Percentiles rank a stretch among this genome's conserved stretches.
phyloP scores from a whole-genome alignment of 2,113 vertebrate species.

The Etheostoma spectabile region DNA sequence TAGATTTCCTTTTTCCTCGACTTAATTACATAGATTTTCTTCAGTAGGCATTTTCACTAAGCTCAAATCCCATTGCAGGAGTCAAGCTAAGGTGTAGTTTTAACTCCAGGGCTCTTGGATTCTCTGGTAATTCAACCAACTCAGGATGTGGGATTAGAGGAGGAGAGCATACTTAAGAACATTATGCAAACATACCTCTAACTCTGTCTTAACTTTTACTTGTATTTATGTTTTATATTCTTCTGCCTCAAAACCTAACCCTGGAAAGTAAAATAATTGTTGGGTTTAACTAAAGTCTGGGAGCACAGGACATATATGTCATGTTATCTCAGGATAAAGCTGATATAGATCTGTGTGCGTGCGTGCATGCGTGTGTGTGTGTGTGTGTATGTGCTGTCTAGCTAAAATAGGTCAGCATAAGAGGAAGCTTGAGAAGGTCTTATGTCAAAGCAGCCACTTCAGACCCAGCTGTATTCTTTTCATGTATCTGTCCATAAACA shows the following conservation, averaged over 20 bases:
- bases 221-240: slow-evolving; percentile 19
- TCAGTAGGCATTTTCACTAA: background rate
- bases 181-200: background rate
- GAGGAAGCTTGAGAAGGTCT: background rate
- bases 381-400: background rate
- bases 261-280: background rate
- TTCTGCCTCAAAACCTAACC: background rate
- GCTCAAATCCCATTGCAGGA: slow-evolving; percentile 22
- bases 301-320: background rate
- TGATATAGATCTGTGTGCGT: slow-evolving; percentile 20
- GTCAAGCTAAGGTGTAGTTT: slow-evolving; percentile 22
- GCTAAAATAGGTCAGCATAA: slow-evolving; percentile 20
- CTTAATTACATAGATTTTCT: slow-evolving; percentile 41
- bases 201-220: background rate
- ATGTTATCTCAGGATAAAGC: background rate
- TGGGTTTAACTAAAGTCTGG: slow-evolving; percentile 1
- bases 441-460: background rate
- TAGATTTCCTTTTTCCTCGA: slow-evolving; percentile 20
- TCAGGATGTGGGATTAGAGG: slow-evolving; percentile 8
- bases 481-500: background rate
- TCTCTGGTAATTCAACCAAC: slow-evolving; percentile 1
- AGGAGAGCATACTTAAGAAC: background rate
- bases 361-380: background rate
- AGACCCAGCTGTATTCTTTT: background rate
- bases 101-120: slow-evolving; percentile 17